Evolutionary conservation across 1,140 invertebrate genomes (phyloP), one percentile per base, ranked within the genome.

Genomic region (Pogonomyrmex barbatus): DNA sequence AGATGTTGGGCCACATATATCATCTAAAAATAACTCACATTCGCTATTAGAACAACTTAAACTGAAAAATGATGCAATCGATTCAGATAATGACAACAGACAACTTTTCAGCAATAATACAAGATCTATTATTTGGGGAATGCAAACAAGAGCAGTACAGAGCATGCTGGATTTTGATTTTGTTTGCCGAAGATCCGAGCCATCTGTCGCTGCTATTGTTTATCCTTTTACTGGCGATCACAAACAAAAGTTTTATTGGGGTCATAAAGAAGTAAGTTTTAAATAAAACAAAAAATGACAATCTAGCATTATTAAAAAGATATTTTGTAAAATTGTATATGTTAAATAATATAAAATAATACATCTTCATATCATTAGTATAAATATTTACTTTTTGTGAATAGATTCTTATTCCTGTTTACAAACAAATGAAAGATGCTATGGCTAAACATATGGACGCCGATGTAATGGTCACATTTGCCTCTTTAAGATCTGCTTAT

Each of bases 161-260:
- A 97, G 96, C 85, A 99, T 99, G 99, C 94, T 99, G 65, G 99
- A 99, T 94, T 99, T 99, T 96, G 99, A 99, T 95, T 99, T 99
- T 95, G 99, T 99, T 14, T 99, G 99, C 94, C 97, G 98, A 30
- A 96, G 99, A 88, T 95, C 96, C 81, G 97, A 98, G 90, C 97
- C 98, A 4, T 98, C 97, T 2, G 98, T 99, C 1, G 98, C 98
- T 4, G 99, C 99, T 45, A 98, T 99, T 92, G 98, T 99, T 14
- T 99, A 99, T 95, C 99, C 99, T 4, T 99, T 99, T 94, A 99
- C 99, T 4, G 99, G 99, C 0, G 99, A 99, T 95, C 99, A 99
- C 93, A 99, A 99, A 93, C 99, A 99, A 94, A 99, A 99, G 95
- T 99, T 99, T 95, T 99, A 99, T 93, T 99, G 99, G 98, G 99